Conservation (phyloP, 1,140 invertebrate genomes). For the Dendroctonus valens region DNA sequence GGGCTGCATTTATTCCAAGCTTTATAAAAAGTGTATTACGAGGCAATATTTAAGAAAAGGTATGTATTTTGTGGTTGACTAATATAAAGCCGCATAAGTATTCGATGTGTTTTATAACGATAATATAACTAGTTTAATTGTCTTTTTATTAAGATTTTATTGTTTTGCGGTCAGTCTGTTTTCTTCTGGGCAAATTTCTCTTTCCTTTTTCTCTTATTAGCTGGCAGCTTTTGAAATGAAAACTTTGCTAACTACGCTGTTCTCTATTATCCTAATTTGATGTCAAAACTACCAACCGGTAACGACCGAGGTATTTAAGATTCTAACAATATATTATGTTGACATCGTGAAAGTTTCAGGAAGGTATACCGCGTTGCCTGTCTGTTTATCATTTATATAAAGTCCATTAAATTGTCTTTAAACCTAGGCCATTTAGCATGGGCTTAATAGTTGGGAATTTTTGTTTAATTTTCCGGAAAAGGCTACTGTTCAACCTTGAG, state of each 20-base stretch:
- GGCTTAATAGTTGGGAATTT: too few relatives aligned
- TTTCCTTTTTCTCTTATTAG: slow-evolving; percentile 22
- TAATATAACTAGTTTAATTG: slow-evolving; percentile 5
- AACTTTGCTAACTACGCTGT: slow-evolving; percentile 11
- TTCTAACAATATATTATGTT: slow-evolving; percentile 23
- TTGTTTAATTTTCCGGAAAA: too few relatives aligned
- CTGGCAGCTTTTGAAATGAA: slow-evolving; percentile 7
- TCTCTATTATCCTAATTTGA: slow-evolving; percentile 21
- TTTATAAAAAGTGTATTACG: neutral
- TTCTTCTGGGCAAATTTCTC: slow-evolving; percentile 15
- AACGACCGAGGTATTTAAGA: slow-evolving; percentile 9
- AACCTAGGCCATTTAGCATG: too few relatives aligned
- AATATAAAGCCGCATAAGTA: neutral
- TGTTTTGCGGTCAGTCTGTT: slow-evolving; percentile 9
- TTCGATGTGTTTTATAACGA: slow-evolving; percentile 8
- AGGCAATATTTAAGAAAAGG: neutral
- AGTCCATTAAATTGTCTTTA: too few relatives aligned
- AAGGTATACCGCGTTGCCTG: neutral
- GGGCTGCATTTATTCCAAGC: too few relatives aligned
- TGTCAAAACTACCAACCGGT: slow-evolving; percentile 10
- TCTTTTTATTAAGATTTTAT: neutral
- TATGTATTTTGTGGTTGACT: neutral
- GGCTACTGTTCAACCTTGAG: too few relatives aligned
- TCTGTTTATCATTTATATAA: slow-evolving; percentile 5
- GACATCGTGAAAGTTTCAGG: slow-evolving; percentile 27